A percentile compares a stretch with the other conserved stretches of the same genome.
phyloP scores from a whole-genome alignment of 2,797 vertebrate genomes.

The Acrossocheilus wenchowensis region DNA sequence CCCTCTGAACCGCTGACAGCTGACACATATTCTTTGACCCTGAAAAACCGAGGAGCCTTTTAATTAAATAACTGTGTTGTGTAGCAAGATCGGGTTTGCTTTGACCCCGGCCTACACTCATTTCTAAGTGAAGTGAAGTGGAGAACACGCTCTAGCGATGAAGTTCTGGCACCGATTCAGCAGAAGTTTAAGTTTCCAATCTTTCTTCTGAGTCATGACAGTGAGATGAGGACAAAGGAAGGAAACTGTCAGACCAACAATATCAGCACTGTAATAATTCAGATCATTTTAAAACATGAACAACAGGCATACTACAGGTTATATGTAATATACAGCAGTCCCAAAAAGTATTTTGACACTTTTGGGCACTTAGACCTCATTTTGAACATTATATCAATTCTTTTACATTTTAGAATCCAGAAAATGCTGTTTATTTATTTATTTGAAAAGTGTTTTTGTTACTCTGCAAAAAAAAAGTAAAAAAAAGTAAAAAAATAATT shows the following conservation, averaged over 20 bases:
- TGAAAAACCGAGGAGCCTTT: constrained; percentile 25
- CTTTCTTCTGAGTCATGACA: constrained; percentile 35
- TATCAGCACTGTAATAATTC: constrained; percentile 3
- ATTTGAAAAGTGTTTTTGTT: neutral
- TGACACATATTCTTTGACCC: constrained; percentile 26
- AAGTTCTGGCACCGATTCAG: constrained; percentile 45
- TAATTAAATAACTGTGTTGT: constrained; percentile 41
- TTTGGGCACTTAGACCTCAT: neutral
- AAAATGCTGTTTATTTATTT: neutral
- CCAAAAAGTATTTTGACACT: neutral
- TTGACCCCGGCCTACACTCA: constrained; percentile 44
- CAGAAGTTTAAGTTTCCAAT: constrained; percentile 29
- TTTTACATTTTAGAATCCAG: neutral
- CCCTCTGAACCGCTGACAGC: constrained; percentile 22
- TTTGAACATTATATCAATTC: neutral
- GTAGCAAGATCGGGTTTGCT: constrained; percentile 31
- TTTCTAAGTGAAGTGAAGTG: constrained; percentile 23
- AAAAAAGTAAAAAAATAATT: too few species aligned
- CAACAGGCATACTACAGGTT: neutral
- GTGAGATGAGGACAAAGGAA: constrained; percentile 34
- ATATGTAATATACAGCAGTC: neutral
- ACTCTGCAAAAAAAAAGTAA: too few species aligned
- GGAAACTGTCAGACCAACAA: constrained; percentile 14
- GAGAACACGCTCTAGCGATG: constrained; percentile 18
- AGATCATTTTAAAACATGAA: neutral